phyloP scores from a whole-genome alignment of 2,113 vertebrate species.

The Crotophaga sulcirostris region DNA sequence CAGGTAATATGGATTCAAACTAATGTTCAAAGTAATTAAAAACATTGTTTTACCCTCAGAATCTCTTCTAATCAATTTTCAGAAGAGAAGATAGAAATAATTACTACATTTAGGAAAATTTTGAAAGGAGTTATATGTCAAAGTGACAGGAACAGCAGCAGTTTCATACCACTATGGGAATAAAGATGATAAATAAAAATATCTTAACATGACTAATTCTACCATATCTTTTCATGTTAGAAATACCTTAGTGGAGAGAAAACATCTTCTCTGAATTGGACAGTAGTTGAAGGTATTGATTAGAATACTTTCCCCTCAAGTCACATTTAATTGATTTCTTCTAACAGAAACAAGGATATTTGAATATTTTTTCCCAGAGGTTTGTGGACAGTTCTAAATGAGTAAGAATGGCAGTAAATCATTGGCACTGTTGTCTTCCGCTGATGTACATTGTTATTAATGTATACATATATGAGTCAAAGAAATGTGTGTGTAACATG shows the following conservation, averaged over 20 bases:
- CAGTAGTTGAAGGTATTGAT: neutral
- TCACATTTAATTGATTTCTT: neutral
- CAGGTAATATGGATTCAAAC: neutral
- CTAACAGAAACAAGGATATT: neutral
- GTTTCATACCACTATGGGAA: neutral
- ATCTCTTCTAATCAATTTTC: neutral
- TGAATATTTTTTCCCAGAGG: neutral
- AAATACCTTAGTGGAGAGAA: neutral
- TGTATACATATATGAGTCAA: neutral
- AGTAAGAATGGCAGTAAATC: neutral
- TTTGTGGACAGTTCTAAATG: neutral
- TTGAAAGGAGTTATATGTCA: neutral
- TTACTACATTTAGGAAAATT: neutral
- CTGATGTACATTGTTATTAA: neutral
- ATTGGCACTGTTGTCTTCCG: neutral
- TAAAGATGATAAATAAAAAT: neutral
- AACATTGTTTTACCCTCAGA: conserved; percentile 6
- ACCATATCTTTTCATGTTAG: neutral
- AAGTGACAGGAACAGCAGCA: neutral
- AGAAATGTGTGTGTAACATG: neutral
- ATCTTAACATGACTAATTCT: neutral
- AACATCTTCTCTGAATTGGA: neutral
- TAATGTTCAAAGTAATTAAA: neutral
- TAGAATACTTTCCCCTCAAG: neutral
- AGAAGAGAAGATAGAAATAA: conserved; percentile 9